Percentiles rank a stretch among this genome's conserved stretches.
Conservation (phyloP, 2,113 vertebrate species). For the Cephalopholis sonnerati region DNA sequence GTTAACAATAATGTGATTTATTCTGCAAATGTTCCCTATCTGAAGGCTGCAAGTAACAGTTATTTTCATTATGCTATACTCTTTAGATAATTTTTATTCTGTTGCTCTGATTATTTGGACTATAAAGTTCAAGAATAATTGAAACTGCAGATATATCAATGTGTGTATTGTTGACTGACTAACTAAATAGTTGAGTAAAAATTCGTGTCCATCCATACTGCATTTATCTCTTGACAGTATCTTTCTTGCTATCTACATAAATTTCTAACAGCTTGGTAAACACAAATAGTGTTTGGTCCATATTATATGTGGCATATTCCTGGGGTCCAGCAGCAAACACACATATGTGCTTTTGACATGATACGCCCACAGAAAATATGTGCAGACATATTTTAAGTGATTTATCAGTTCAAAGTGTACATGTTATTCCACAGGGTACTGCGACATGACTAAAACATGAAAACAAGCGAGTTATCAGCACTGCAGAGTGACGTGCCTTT, state of each 20-base stretch:
- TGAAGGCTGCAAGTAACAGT: neutral
- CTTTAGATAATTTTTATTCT: neutral
- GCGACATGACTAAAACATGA: conserved; percentile 9
- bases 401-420: conserved; percentile 13
- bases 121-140: neutral
- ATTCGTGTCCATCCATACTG: neutral
- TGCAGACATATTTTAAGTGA: neutral
- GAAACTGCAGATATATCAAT: neutral
- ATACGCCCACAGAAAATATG: conserved; percentile 3
- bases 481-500: neutral
- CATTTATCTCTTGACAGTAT: neutral
- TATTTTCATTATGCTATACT: neutral
- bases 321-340: neutral
- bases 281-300: neutral
- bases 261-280: neutral
- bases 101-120: neutral
- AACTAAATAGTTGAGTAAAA: neutral
- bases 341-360: conserved; percentile 8
- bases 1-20: conserved; percentile 45
- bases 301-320: neutral
- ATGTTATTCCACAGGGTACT: neutral
- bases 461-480: neutral
- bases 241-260: neutral
- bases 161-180: no score
- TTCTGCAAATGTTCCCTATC: neutral